Percentiles rank a stretch among this genome's conserved stretches.
phyloP scores from a whole-genome alignment of 2,797 vertebrate species.

The Sphenodon punctatus region DNA sequence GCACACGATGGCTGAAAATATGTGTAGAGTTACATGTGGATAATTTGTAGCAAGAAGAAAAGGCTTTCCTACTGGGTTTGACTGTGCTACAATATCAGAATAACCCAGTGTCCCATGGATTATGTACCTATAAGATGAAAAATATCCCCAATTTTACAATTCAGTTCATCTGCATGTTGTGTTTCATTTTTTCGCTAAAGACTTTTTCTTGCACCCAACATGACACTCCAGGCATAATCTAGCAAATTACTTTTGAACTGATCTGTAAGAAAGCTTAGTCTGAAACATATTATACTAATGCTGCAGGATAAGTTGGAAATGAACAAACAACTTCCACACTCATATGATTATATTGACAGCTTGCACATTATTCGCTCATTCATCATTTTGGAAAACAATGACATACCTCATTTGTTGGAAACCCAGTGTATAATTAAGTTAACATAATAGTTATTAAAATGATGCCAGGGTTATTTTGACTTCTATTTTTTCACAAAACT shows the following conservation, averaged over 20 bases:
- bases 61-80: too few species aligned
- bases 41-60: too few species aligned
- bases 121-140: background rate
- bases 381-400: conserved; percentile 21
- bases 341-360: background rate
- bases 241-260: background rate
- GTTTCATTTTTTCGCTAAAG: background rate
- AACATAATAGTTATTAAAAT: background rate
- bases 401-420: background rate
- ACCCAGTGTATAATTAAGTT: background rate
- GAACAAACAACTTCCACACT: background rate
- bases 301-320: background rate
- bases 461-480: conserved; percentile 13
- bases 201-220: background rate
- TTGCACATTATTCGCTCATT: background rate
- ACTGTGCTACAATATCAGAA: background rate
- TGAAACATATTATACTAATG: background rate
- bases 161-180: background rate
- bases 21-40: too few species aligned
- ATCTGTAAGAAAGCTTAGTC: background rate
- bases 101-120: background rate
- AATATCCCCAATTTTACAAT: background rate
- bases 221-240: background rate
- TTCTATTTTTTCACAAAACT: background rate
- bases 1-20: too few species aligned